Percentiles rank a stretch among this genome's conserved stretches.
These are phyloP conservation scores for Drosophila elegans DNA, from an alignment of 1,140 invertebrate species.

Conservation along the genomic window DNA sequence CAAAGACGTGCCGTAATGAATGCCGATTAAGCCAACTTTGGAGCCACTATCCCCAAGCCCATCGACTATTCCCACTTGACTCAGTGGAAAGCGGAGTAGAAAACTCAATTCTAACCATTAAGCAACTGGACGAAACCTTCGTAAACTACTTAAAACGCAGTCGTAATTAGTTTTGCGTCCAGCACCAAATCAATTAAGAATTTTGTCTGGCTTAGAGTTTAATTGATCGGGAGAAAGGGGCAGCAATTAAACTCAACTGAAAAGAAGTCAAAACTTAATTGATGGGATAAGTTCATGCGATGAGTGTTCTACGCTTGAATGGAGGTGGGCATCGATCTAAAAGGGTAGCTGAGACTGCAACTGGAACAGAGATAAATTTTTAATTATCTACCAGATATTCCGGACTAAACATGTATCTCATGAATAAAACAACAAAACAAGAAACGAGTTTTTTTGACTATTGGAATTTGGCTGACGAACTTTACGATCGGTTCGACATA, in stretches of 20 bases:
- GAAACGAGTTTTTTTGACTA: constrained; percentile 34
- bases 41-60: constrained; percentile 13
- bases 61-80: constrained; percentile 11
- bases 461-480: constrained; percentile 40
- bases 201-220: constrained; percentile 52
- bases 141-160: constrained; percentile 52
- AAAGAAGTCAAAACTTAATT: constrained; percentile 66
- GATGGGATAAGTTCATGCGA: constrained; percentile 57
- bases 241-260: constrained; percentile 61
- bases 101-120: constrained; percentile 35
- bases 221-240: constrained; percentile 56
- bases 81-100: constrained; percentile 5
- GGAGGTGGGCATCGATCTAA: constrained; percentile 23
- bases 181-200: constrained; percentile 74
- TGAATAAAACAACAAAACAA: constrained; percentile 42
- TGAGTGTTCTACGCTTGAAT: constrained; percentile 19
- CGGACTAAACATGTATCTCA: constrained; percentile 31
- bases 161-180: constrained; percentile 62
- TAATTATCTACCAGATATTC: constrained; percentile 48
- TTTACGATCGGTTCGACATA: constrained; percentile 54
- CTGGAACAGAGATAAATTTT: constrained; percentile 46
- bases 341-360: constrained; percentile 38
- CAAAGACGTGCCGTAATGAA: constrained; percentile 39
- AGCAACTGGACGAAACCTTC: constrained; percentile 40
- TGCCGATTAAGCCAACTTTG: constrained; percentile 34